These are phyloP conservation scores for Apodemus speciosus DNA, from an alignment of 2,113 vertebrate genomes.

Conservation along the genomic window DNA sequence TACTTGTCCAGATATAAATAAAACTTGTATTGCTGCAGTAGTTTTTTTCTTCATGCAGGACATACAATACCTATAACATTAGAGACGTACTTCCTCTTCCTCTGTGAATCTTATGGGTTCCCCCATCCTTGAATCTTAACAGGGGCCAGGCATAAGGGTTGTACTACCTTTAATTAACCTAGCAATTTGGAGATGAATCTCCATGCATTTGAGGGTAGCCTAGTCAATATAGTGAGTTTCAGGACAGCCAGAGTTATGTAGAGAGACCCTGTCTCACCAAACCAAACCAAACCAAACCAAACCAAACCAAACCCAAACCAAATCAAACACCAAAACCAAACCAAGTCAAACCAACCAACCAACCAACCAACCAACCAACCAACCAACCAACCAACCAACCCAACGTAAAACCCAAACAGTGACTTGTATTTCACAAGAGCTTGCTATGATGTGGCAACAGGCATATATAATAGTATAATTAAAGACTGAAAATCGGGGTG, in stretches of 20 bases:
- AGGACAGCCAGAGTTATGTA: background rate
- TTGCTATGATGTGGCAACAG: background rate
- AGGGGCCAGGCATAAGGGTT: background rate
- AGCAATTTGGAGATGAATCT: background rate
- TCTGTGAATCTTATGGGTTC: background rate
- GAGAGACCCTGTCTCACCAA: background rate
- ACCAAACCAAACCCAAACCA: background rate
- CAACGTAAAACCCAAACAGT: background rate
- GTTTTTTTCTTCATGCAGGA: background rate
- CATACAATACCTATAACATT: background rate
- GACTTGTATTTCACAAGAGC: background rate
- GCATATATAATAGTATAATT: background rate
- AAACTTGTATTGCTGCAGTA: background rate
- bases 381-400: background rate
- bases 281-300: background rate
- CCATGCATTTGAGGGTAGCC: background rate
- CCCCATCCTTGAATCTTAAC: conserved; percentile 1
- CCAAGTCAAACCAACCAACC: background rate
- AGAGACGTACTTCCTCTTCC: background rate
- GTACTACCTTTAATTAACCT: background rate
- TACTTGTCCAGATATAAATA: background rate
- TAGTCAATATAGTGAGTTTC: background rate
- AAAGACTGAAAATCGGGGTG: conserved; percentile 7
- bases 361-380: background rate
- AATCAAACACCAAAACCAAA: background rate